Base-by-base conservation (phyloP, 1,140 invertebrate species). In the Nasonia giraulti region DNA sequence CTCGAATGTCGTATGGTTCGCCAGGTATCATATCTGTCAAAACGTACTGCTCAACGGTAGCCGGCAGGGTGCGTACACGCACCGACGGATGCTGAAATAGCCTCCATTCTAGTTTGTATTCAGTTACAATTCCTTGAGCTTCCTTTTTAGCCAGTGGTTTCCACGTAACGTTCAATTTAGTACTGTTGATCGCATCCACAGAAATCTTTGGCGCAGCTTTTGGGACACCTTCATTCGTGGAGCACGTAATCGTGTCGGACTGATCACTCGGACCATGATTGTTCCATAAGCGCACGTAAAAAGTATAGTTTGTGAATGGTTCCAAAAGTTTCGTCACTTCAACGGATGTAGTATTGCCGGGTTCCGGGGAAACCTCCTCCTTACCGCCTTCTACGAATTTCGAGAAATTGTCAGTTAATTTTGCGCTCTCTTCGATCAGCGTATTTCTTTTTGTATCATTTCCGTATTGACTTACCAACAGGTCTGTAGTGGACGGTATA, bases 241-340 rank as follows among this genome's bases (percentile, higher is more conserved):
- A 91, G 90, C 95, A 95, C 66, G 94, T 91, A 82, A 96, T 93
- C 85, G 91, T 92, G 74, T 94, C 92, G 2, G 95, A 96, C 83
- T 94, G 94, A 88, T 95, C 95, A 87, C 95, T 95, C 33, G 95
- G 94, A 85, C 93, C 94, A 89, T 93, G 93, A 86, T 93, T 93
- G 88, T 93, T 94, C 92, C 95, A 96, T 33, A 94, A 93, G 83
- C 95, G 92, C 62, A 96, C 92, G 87, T 95, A 96, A 89, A 96
- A 95, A 27, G 94, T 94, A 88, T 96, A 96, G 91, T 95, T 96
- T 84, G 95, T 96, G 92, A 93, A 95, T 6, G 94, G 94, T 87
- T 94, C 93, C 71, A 96, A 92, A 84, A 93, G 93, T 83, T 94
- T 93, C 10, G 93, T 92, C 20, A 94, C 89, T 87, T 95, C 91